These are phyloP conservation scores for Lithodes maja DNA, from an alignment of 2,888 invertebrate genomes.

Conservation along the genomic window DNA sequence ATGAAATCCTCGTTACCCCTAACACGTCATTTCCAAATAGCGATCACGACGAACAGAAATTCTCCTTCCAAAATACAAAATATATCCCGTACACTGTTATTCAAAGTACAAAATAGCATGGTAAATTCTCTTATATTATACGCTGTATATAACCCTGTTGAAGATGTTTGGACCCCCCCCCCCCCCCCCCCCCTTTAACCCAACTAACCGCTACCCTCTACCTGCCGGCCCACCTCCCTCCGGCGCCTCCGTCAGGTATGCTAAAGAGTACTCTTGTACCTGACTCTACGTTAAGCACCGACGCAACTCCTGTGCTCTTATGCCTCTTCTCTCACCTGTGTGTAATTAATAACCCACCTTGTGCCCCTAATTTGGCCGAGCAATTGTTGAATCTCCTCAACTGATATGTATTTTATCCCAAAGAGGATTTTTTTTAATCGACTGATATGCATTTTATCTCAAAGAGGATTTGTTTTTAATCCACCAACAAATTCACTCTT, in stretches of 20 bases:
- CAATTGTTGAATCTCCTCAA: too few relatives aligned
- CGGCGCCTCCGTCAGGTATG: constrained; percentile 38
- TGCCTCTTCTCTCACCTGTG: not conserved
- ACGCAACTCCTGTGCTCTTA: constrained; percentile 65
- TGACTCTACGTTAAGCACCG: constrained; percentile 68
- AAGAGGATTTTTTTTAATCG: not conserved
- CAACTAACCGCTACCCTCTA: not conserved
- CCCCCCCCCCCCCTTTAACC: not conserved
- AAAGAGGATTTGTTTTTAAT: not conserved
- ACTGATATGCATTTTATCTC: too few relatives aligned
- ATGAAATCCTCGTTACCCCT: too few relatives aligned
- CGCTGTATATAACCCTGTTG: not conserved
- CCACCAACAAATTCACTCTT: not conserved
- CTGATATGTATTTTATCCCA: not conserved
- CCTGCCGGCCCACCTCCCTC: not conserved
- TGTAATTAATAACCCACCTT: not conserved
- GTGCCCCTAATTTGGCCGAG: not conserved
- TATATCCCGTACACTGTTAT: not conserved
- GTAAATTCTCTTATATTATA: not conserved
- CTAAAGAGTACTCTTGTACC: constrained; percentile 65
- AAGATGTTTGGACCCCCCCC: not conserved
- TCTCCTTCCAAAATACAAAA: not conserved
- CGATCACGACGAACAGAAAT: too few relatives aligned
- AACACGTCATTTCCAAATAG: too few relatives aligned
- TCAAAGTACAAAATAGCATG: constrained; percentile 15